Evolutionary conservation across 2,888 invertebrate species (phyloP).

Genomic region (Cremastobaeus sp.): DNA sequence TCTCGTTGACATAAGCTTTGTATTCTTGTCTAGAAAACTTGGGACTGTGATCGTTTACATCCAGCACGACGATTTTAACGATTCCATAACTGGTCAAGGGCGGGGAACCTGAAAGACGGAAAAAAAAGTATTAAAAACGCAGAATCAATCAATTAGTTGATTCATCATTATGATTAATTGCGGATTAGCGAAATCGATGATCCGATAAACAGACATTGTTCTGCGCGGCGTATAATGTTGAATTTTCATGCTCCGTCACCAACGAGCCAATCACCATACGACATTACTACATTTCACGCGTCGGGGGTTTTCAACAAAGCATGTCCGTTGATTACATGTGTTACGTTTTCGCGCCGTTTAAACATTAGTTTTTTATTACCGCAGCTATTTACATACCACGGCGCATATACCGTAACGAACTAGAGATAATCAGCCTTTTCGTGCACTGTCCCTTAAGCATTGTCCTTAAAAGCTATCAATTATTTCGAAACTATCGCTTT

Average conservation of each 20-base stretch:
- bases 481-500: too few relatives aligned
- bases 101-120: constrained; percentile 90
- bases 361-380: constrained; percentile 21
- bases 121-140: constrained; percentile 63
- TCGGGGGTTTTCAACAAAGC: constrained; percentile 59
- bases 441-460: too few relatives aligned
- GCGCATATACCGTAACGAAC: constrained; percentile 16
- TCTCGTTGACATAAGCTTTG: constrained; percentile 88
- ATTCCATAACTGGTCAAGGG: constrained; percentile 95
- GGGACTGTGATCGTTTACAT: constrained; percentile 96
- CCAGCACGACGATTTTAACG: constrained; percentile 92
- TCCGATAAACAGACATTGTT: constrained; percentile 58
- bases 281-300: constrained; percentile 62
- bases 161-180: constrained; percentile 16
- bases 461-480: too few relatives aligned
- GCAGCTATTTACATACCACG: constrained; percentile 25
- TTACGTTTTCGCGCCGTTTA: constrained; percentile 45
- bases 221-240: constrained; percentile 57
- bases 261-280: constrained; percentile 51
- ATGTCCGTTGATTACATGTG: constrained; percentile 55
- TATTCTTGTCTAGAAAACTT: constrained; percentile 91
- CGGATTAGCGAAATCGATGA: constrained; percentile 25
- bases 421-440: too few relatives aligned
- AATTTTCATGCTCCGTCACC: constrained; percentile 60
- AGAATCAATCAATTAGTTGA: neutral